phyloP scores from a whole-genome alignment of 30 jellyfish, hydroid and myxozoan genomes.

The Turritopsis dohrnii region DNA sequence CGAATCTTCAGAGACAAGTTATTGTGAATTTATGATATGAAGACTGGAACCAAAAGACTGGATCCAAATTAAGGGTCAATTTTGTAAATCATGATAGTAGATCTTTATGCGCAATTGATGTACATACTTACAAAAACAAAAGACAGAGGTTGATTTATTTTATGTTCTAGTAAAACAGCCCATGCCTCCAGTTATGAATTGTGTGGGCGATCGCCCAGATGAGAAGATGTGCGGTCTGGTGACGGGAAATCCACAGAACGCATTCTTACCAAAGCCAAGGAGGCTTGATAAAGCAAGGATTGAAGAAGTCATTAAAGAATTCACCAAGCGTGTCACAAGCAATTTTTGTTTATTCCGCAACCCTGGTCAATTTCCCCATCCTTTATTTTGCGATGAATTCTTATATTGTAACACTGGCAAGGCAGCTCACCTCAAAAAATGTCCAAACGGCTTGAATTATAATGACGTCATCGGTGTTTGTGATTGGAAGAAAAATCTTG shows the following conservation, averaged over 20 bases:
- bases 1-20: no score
- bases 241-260: background rate
- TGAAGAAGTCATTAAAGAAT: background rate
- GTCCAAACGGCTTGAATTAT: background rate
- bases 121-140: no score
- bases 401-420: background rate
- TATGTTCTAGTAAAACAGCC: background rate
- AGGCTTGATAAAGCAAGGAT: background rate
- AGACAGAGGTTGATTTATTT: no score
- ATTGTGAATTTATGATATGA: no score
- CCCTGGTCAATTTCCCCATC: conserved; percentile 14
- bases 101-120: no score
- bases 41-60: no score
- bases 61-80: no score
- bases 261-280: background rate
- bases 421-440: background rate
- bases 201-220: background rate
- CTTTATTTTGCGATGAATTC: background rate
- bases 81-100: no score
- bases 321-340: background rate
- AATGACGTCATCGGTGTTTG: background rate
- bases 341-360: background rate
- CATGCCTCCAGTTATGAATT: background rate
- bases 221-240: background rate
- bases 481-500: conserved; percentile 1